Base-by-base conservation (phyloP, 2,888 invertebrate genomes). In the Tenthredo scrophulariae region DNA sequence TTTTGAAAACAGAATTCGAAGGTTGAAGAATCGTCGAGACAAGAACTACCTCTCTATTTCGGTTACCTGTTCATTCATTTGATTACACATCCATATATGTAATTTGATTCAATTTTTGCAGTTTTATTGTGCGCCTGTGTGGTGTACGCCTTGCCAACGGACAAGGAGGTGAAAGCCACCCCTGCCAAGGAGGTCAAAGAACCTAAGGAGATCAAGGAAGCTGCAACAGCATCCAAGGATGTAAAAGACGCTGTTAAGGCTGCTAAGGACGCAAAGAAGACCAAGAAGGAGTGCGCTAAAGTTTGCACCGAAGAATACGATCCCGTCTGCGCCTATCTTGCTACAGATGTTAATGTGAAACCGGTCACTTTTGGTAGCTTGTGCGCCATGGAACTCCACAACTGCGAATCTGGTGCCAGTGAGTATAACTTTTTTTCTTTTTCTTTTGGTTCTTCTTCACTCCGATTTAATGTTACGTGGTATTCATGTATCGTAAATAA, bases 381-480 rank as follows among this genome's bases (percentile, higher is more conserved):
- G 87, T 96, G 96, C 90, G 95, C 95, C 74, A 92, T 96, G 92
- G 94, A 95, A 86, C 95, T 95, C 88, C 94, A 95, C 91, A 96
- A 96, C 89, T 96, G 96, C 92, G 96, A 96, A 89, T 94, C 95
- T 89, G 95, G 95, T 89, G 95, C 95, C 75, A 95, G 96, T 96
- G 92, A 94, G 95, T 94, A 86, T 33, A 62, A 65, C 67, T 58
- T 43, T 5, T 5, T 0, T n/a, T 50, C 6, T 29, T 75, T 15
- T 7, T 46, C 10, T 29, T 29, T 46, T 5, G 40, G 7, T 2
- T 22, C 22, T 18, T 22, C 3, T 18, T 46, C 4, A 5, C 4
- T 75, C 4, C 1, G 18, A 40, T 26, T 46, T 22, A 26, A 75
- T n/a, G 18, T 50, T n/a, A 18, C n/a, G n/a, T 9, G 4, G 10